These are phyloP conservation scores for Gerris lacustris DNA, from an alignment of 2,888 invertebrate genomes.

Conservation along the genomic window DNA sequence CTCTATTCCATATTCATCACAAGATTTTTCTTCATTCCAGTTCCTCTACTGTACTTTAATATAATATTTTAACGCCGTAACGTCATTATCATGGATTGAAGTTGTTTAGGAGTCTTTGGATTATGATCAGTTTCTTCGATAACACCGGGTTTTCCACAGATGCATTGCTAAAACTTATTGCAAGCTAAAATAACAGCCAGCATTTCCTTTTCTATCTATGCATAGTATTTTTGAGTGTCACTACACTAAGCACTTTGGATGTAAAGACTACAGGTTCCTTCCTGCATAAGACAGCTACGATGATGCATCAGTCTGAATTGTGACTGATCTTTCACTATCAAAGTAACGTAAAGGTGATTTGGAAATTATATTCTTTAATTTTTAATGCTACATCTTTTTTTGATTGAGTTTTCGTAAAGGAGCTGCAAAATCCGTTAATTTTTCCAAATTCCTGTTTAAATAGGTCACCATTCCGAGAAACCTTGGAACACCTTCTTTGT, in stretches of 20 bases:
- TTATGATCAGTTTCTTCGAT: constrained; percentile 14
- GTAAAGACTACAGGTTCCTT: background rate
- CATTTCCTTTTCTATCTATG: background rate
- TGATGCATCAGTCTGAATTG: background rate
- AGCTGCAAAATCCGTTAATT: too few species aligned
- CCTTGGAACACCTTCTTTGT: too few species aligned
- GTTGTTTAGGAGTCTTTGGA: constrained; percentile 10
- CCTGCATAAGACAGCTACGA: background rate
- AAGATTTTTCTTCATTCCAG: background rate
- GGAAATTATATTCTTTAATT: constrained; percentile 2
- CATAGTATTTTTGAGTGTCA: background rate
- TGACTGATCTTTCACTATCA: background rate
- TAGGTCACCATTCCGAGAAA: too few species aligned
- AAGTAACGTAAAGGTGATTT: background rate
- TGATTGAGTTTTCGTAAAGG: too few species aligned
- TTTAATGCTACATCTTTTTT: constrained; percentile 18
- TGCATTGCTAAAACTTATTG: background rate
- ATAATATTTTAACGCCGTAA: background rate
- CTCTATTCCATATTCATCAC: background rate
- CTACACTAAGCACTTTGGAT: background rate
- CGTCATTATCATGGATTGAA: constrained; percentile 10
- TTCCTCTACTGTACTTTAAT: background rate
- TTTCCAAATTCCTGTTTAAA: too few species aligned
- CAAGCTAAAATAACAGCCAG: background rate
- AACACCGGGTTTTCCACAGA: constrained; percentile 11